These are phyloP conservation scores for Mayetiola destructor DNA, from an alignment of 2,888 invertebrate species.

Conservation along the genomic window DNA sequence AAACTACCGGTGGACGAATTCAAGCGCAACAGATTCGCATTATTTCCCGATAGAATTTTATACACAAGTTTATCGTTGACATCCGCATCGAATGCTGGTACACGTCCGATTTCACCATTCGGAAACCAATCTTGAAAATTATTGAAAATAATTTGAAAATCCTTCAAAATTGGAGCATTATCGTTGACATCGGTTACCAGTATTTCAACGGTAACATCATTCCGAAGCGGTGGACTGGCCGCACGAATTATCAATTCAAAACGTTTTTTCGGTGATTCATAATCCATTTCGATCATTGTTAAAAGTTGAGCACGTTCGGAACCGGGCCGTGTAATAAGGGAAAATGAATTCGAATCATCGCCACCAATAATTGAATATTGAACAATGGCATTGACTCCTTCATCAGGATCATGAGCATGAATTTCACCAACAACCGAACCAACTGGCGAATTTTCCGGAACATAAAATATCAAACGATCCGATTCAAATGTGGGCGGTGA, in stretches of 20 bases:
- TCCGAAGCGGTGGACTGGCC: slow-evolving; percentile 75
- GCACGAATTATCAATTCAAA: slow-evolving; percentile 82
- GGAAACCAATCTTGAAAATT: slow-evolving; percentile 91
- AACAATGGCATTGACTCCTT: slow-evolving; percentile 78
- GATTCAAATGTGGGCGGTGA: slow-evolving; percentile 81
- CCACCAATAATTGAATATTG: slow-evolving; percentile 92
- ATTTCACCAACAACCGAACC: slow-evolving; percentile 88
- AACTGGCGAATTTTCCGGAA: slow-evolving; percentile 91
- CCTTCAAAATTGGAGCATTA: slow-evolving; percentile 79
- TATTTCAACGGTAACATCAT: slow-evolving; percentile 77
- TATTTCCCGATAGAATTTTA: slow-evolving; percentile 78
- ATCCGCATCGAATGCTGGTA: slow-evolving; percentile 91
- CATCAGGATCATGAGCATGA: slow-evolving; percentile 81
- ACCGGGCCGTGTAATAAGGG: slow-evolving; percentile 64
- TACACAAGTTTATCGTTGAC: slow-evolving; percentile 73
- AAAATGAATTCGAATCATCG: slow-evolving; percentile 76
- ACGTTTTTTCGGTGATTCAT: slow-evolving; percentile 82
- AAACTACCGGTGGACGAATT: slow-evolving; percentile 74
- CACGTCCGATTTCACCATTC: slow-evolving; percentile 74
- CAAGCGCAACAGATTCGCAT: slow-evolving; percentile 72
- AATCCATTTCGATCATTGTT: slow-evolving; percentile 84
- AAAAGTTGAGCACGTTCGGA: slow-evolving; percentile 75
- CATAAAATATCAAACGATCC: slow-evolving; percentile 73
- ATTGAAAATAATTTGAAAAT: slow-evolving; percentile 89
- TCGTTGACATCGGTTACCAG: slow-evolving; percentile 89